Evolutionary conservation across 2,113 vertebrate genomes (phyloP), one percentile per base, ranked within the genome.

Genomic region (Otus sunia): DNA sequence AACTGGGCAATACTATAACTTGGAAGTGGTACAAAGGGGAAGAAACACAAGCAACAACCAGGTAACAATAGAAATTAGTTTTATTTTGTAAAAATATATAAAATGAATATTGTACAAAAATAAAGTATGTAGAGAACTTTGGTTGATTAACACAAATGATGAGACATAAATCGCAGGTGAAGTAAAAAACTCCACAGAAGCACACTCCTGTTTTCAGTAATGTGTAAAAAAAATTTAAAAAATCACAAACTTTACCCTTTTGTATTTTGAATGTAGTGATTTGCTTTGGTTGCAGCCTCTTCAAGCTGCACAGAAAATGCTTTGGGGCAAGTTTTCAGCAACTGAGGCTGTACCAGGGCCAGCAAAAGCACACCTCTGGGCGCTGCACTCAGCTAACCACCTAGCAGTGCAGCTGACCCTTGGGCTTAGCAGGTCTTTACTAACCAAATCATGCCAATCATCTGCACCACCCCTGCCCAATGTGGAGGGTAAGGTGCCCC

Each of bases 81-180:
- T 99, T 99, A 99, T 99, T 98, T 99, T 98, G 98, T 99, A 99
- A 99, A 98, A 99, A 99, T 98, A 98, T 99, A 99, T 99, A 99
- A 99, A 99, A 99, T 98, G 98, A 98, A 99, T 99, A 99, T 99
- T 98, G 99, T 99, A 99, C 99, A 99, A 99, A 99, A 99, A 99
- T 99, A 99, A 99, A 99, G 99, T 99, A 98, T 99, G 99, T 99
- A 98, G 98, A 99, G 98, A 99, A 98, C 99, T 99, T 99, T 99
- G 99, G 98, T 99, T 99, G 98, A 98, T 98, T 99, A 99, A 99
- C 98, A 99, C 98, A 98, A 98, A 99, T 92, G 97, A 98, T 95
- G 92, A 98, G 98, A 98, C 98, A 68, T 95, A 97, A 94, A 96
- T 97, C 78, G 95, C 95, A 97, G 97, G 95, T 93, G 86, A 98